A percentile compares a stretch with the other conserved stretches of the same genome.
Conservation (phyloP, 2,113 vertebrate species). For the Cariama cristata region DNA sequence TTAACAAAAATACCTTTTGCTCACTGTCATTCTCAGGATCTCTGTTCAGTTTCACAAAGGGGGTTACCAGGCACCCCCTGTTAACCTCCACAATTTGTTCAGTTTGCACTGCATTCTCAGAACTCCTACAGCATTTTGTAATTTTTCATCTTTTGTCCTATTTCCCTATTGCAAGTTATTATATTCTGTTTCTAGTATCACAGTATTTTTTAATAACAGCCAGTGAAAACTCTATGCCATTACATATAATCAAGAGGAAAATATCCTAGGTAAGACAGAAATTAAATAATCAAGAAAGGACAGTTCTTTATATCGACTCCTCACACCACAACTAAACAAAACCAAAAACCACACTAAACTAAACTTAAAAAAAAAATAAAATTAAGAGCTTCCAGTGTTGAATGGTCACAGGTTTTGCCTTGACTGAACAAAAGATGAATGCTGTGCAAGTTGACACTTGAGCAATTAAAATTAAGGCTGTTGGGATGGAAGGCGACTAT, state of each 20-base stretch:
- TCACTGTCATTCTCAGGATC: neutral
- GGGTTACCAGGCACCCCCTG: neutral
- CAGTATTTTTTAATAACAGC: neutral
- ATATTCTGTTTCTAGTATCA: neutral
- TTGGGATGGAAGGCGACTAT: neutral
- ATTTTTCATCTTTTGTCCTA: neutral
- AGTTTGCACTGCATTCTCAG: neutral
- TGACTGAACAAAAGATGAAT: neutral
- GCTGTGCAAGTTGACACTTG: neutral
- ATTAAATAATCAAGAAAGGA: fast-evolving
- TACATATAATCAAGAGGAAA: neutral
- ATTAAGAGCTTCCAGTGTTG: neutral
- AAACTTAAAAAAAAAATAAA: neutral
- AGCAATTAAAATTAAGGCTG: neutral
- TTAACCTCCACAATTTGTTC: neutral
- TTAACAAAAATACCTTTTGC: neutral
- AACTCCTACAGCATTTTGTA: neutral
- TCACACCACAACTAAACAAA: neutral
- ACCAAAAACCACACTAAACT: neutral
- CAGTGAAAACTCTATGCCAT: neutral
- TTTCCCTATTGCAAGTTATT: neutral
- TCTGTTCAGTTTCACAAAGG: neutral
- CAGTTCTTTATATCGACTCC: neutral
- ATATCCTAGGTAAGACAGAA: neutral
- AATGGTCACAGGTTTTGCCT: neutral